Conservation (phyloP, 2,888 invertebrate species). For the Acheta domesticus region DNA sequence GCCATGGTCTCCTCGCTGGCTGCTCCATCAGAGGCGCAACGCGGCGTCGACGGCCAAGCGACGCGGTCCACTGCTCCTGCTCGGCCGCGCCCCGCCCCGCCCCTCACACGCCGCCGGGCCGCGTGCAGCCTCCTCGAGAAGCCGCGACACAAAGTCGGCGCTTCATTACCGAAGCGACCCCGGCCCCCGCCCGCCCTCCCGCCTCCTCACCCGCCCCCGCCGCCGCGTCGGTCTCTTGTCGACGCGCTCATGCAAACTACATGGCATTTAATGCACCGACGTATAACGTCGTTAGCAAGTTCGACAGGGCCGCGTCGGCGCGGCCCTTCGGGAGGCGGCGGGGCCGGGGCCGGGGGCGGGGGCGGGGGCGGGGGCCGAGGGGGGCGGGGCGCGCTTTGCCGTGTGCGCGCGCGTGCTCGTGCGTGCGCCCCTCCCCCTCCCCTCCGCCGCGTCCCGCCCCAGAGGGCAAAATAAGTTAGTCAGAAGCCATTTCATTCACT, state of each 20-base stretch:
- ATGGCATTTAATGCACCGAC: constrained; percentile 50
- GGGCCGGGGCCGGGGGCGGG: too few relatives aligned
- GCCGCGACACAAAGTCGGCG: too few relatives aligned
- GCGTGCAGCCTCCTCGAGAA: too few relatives aligned
- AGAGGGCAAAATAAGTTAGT: constrained; percentile 1
- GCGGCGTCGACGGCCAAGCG: too few relatives aligned
- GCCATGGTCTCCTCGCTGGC: too few relatives aligned
- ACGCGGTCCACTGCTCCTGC: too few relatives aligned
- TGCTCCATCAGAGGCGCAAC: too few relatives aligned
- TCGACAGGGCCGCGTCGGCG: neutral
- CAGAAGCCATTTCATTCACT: constrained; percentile 3
- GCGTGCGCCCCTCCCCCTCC: neutral
- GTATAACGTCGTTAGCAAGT: constrained; percentile 35
- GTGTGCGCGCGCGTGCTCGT: neutral
- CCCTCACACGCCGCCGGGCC: neutral
- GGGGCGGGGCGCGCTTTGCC: neutral
- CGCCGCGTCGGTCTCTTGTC: neutral
- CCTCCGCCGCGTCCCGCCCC: neutral
- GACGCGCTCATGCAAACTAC: constrained; percentile 46
- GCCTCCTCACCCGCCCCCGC: too few relatives aligned
- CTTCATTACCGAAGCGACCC: too few relatives aligned
- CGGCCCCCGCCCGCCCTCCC: too few relatives aligned
- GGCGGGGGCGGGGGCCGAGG: neutral
- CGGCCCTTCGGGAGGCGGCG: neutral
- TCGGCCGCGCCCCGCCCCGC: neutral